Evolutionary conservation across 2,113 vertebrate species (phyloP).

Genomic region (Cygnus atratus): DNA sequence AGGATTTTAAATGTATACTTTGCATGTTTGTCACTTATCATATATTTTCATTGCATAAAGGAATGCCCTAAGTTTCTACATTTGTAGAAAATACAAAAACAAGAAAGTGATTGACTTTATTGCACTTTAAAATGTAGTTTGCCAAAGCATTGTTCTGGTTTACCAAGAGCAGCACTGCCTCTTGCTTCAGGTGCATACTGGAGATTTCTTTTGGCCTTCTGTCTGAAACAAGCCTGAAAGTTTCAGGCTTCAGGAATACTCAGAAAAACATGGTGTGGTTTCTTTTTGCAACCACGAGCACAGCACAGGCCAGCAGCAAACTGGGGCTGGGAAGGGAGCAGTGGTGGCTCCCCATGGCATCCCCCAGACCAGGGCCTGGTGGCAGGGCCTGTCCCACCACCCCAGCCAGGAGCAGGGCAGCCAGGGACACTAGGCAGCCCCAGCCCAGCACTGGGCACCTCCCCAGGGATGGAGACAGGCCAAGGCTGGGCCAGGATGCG

Average conservation of each 20-base stretch:
- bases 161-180: neutral
- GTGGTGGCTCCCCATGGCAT: too few species aligned
- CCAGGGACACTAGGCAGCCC: fast-evolving
- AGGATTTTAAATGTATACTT: neutral
- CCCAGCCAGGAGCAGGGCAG: neutral
- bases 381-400: fast-evolving
- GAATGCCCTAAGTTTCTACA: neutral
- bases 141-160: neutral
- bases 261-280: too few species aligned
- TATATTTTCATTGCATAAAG: neutral
- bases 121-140: neutral
- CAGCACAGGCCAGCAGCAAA: too few species aligned
- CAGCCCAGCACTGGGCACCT: neutral
- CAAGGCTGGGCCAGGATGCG: neutral
- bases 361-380: neutral
- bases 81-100: neutral
- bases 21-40: neutral
- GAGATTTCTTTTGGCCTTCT: too few species aligned
- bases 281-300: too few species aligned
- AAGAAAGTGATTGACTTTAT: neutral
- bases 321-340: neutral
- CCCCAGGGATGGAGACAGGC: neutral
- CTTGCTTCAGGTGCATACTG: too few species aligned
- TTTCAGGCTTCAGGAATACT: too few species aligned
- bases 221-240: too few species aligned